A percentile compares a stretch with the other conserved stretches of the same genome.
These are phyloP conservation scores for Lacanobia oleracea DNA, from an alignment of 2,888 invertebrate species.

Conservation along the genomic window DNA sequence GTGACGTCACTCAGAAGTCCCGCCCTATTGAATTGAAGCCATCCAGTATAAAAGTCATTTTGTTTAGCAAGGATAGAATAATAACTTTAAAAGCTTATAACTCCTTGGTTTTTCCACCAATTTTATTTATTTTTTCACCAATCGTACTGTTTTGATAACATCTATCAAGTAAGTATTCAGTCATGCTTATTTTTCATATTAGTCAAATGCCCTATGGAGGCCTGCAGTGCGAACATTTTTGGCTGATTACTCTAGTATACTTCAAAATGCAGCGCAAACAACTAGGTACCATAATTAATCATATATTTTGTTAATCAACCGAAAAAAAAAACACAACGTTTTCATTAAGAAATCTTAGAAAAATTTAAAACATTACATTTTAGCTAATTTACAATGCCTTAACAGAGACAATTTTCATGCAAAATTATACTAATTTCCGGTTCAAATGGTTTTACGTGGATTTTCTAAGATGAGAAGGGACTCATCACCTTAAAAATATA, in stretches of 20 bases:
- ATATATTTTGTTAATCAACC: constrained; percentile 13
- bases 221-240: too few species aligned
- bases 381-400: constrained; percentile 64
- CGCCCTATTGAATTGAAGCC: too few species aligned
- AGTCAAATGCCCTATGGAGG: too few species aligned
- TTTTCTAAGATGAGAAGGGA: background rate
- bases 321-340: constrained; percentile 39
- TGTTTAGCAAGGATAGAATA: too few species aligned
- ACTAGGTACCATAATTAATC: constrained; percentile 31
- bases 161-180: too few species aligned
- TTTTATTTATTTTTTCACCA: too few species aligned
- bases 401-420: constrained; percentile 33
- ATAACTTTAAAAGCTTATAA: too few species aligned
- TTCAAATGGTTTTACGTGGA: background rate
- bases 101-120: too few species aligned
- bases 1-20: too few species aligned
- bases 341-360: constrained; percentile 71
- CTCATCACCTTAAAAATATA: background rate
- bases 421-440: constrained; percentile 41
- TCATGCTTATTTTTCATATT: too few species aligned
- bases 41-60: too few species aligned
- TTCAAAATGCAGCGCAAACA: constrained; percentile 17
- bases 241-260: background rate
- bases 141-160: too few species aligned
- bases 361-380: constrained; percentile 63